Evolutionary conservation across 2,888 invertebrate genomes (phyloP).

Genomic region (Eledona agricola): DNA sequence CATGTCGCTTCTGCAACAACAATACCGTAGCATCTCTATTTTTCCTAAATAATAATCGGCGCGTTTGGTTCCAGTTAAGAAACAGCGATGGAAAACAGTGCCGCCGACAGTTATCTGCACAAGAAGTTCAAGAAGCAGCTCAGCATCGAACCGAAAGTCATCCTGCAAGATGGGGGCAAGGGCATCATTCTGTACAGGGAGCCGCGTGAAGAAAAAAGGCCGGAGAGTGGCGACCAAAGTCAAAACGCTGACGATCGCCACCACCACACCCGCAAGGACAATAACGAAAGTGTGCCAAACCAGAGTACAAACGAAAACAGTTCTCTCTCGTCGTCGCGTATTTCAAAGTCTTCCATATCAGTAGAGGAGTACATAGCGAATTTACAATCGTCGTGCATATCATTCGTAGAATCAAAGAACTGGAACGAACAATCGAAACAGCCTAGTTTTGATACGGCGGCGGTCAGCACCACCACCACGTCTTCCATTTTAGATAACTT

Average conservation of each 20-base stretch:
- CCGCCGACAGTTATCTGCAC: slow-evolving; percentile 78
- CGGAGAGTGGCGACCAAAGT: slow-evolving; percentile 28
- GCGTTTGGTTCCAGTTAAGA: slow-evolving; percentile 46
- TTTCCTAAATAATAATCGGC: slow-evolving; percentile 4
- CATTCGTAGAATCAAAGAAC: slow-evolving; percentile 55
- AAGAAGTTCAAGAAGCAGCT: slow-evolving; percentile 91
- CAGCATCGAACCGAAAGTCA: slow-evolving; percentile 65
- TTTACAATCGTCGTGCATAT: slow-evolving; percentile 58
- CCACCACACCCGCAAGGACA: slow-evolving; percentile 45
- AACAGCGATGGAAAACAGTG: slow-evolving; percentile 58
- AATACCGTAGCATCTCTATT: slow-evolving; percentile 1
- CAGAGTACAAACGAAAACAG: slow-evolving; percentile 57
- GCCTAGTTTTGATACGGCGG: slow-evolving; percentile 57
- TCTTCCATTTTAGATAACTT: slow-evolving; percentile 58
- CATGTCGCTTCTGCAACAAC: slow-evolving; percentile 9
- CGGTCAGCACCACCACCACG: no score
- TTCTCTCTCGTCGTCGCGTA: slow-evolving; percentile 36
- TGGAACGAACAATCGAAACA: slow-evolving; percentile 44
- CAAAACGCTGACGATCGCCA: slow-evolving; percentile 47
- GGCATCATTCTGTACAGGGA: slow-evolving; percentile 50
- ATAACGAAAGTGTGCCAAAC: slow-evolving; percentile 57
- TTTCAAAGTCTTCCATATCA: slow-evolving; percentile 62
- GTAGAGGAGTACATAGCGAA: slow-evolving; percentile 49
- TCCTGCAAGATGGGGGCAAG: slow-evolving; percentile 47
- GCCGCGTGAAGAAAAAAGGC: slow-evolving; percentile 53